Evolutionary conservation across 2,797 vertebrate species (phyloP).

Genomic region (Steatocranus sp.): DNA sequence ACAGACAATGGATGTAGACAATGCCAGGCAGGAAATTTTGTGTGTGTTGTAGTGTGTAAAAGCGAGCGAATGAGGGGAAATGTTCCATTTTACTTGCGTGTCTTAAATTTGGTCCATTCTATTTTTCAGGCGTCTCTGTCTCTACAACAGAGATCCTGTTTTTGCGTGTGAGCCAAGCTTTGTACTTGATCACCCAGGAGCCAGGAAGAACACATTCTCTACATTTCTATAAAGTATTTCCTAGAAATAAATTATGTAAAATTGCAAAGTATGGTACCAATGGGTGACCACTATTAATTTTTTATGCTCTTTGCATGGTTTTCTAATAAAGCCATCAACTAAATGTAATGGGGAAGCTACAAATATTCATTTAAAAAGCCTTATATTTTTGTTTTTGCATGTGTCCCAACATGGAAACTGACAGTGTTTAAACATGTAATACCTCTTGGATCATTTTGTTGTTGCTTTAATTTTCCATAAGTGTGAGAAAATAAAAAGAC

Average conservation of each 20-base stretch:
- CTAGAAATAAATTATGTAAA: neutral
- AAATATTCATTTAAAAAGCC: constrained; percentile 34
- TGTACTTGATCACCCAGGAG: constrained; percentile 32
- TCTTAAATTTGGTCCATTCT: neutral
- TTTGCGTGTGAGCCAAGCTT: constrained; percentile 17
- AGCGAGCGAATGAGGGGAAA: neutral
- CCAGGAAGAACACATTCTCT: constrained; percentile 59
- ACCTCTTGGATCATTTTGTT: neutral
- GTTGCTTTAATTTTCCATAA: neutral
- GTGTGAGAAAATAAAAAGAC: constrained; percentile 37
- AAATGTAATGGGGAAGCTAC: neutral
- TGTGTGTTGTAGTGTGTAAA: neutral
- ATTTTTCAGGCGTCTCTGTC: neutral
- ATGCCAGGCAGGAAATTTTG: neutral
- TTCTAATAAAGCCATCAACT: constrained; percentile 11
- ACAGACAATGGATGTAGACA: constrained; percentile 3
- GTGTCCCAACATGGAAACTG: neutral
- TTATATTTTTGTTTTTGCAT: constrained; percentile 49
- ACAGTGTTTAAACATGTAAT: constrained; percentile 8
- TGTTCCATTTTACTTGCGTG: neutral
- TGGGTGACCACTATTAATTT: neutral
- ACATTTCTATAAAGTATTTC: constrained; percentile 27
- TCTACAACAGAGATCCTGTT: neutral
- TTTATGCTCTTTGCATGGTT: constrained; percentile 25
- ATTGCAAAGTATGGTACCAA: neutral